phyloP scores from a whole-genome alignment of 2,113 vertebrate species.

The Megaceryle maxima region DNA sequence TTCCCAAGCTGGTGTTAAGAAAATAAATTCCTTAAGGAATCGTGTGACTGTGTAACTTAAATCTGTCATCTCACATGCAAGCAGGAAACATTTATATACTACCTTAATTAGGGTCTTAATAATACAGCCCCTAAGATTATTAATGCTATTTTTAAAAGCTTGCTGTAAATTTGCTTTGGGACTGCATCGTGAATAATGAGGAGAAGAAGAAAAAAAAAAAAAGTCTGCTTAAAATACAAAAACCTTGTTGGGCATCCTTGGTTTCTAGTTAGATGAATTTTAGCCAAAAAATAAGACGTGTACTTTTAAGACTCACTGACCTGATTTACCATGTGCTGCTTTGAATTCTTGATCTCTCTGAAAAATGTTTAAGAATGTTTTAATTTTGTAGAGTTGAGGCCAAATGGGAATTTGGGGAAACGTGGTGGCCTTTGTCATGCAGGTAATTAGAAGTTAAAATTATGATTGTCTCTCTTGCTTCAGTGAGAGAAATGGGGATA shows the following conservation, averaged over 20 bases:
- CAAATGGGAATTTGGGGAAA: not conserved
- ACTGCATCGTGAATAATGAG: not conserved
- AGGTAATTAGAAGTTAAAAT: slow-evolving; percentile 11
- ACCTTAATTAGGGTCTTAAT: slow-evolving; percentile 41
- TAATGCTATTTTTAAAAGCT: slow-evolving; percentile 50
- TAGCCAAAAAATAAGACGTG: not conserved
- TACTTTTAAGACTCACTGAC: not conserved
- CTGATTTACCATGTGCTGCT: not conserved
- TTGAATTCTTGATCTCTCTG: slow-evolving; percentile 3
- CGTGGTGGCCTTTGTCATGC: not conserved
- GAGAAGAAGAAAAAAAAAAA: not conserved
- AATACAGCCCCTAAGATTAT: not conserved
- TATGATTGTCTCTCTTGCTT: not conserved
- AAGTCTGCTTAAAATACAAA: not conserved
- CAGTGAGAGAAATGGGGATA: not conserved
- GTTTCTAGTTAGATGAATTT: not conserved
- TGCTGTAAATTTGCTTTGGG: slow-evolving; percentile 24
- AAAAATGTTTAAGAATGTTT: not conserved
- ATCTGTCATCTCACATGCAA: not conserved
- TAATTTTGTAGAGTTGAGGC: not conserved
- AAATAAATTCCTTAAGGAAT: not conserved
- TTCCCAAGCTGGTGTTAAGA: not conserved
- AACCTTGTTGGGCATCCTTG: not conserved
- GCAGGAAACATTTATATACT: not conserved
- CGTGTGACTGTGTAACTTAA: not conserved